phyloP scores from a whole-genome alignment of 2,888 invertebrate species.

The Callosobruchus maculatus region DNA sequence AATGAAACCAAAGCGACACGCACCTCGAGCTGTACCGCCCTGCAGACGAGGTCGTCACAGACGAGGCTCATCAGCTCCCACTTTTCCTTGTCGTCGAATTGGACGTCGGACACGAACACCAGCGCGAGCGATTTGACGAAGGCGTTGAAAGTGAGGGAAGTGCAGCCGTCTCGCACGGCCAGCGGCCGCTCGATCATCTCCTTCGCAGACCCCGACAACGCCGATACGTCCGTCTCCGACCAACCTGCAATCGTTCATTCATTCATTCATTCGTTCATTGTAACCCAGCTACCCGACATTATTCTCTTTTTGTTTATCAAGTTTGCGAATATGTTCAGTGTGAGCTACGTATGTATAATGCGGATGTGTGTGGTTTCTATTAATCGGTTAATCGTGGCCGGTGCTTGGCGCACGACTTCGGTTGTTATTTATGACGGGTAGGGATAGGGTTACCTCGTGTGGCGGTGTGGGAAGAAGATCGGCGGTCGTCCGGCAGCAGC shows the following conservation, averaged over 20 bases:
- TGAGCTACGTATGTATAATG: too few relatives aligned
- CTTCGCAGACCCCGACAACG: constrained; percentile 13
- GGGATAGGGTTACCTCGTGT: background rate
- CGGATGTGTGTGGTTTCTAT: too few relatives aligned
- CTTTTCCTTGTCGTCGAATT: constrained; percentile 46
- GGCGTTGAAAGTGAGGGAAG: constrained; percentile 36
- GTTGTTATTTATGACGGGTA: too few relatives aligned
- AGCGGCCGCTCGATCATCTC: constrained; percentile 29
- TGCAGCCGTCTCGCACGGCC: constrained; percentile 25
- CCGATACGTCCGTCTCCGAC: constrained; percentile 15
- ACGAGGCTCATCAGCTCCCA: constrained; percentile 52
- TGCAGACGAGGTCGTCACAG: constrained; percentile 45
- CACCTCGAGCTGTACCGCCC: constrained; percentile 39
- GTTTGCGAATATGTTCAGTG: too few relatives aligned
- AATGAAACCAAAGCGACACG: constrained; percentile 3
- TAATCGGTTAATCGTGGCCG: too few relatives aligned
- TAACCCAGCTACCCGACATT: too few relatives aligned
- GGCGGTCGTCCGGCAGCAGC: too few relatives aligned
- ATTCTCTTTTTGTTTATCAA: too few relatives aligned
- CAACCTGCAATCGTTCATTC: background rate
- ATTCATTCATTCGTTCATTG: too few relatives aligned
- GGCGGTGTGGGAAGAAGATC: too few relatives aligned
- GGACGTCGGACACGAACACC: constrained; percentile 50
- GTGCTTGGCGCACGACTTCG: too few relatives aligned
- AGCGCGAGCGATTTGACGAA: constrained; percentile 50